Conservation (phyloP, 23 tunicate species). For the Trididemnum nubilum region DNA sequence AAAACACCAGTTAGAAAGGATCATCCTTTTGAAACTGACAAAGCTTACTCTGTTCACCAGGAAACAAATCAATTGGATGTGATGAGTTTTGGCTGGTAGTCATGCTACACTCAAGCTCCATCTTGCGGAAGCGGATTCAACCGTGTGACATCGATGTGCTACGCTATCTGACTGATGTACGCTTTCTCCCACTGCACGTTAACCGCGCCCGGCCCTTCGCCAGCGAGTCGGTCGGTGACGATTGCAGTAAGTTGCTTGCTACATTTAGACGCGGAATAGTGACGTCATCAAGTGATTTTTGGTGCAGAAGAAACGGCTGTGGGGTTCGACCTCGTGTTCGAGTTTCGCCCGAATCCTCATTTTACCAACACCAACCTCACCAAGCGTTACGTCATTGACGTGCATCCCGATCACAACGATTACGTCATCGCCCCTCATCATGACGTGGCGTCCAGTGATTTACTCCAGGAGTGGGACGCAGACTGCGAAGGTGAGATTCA, state of each 20-base stretch:
- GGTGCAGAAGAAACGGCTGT: background rate
- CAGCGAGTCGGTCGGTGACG: background rate
- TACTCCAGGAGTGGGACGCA: constrained; percentile 31
- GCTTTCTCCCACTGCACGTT: background rate
- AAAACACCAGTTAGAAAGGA: too few species aligned
- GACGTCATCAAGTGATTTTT: constrained; percentile 3
- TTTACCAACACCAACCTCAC: constrained; percentile 35
- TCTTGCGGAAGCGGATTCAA: constrained; percentile 31
- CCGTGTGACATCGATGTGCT: constrained; percentile 29
- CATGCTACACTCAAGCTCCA: constrained; percentile 32
- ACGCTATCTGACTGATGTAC: constrained; percentile 34
- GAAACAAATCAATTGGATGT: too few species aligned
- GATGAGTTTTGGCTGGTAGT: constrained; percentile 42
- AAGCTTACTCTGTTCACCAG: too few species aligned
- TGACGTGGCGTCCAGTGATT: background rate
- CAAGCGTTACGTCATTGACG: constrained; percentile 72
- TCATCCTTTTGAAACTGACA: too few species aligned
- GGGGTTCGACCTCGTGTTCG: constrained; percentile 57
- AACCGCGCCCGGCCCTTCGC: background rate
- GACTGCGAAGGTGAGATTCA: constrained; percentile 35
- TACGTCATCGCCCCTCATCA: constrained; percentile 29
- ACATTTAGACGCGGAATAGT: too few species aligned
- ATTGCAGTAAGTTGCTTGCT: background rate
- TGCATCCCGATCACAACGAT: constrained; percentile 44
- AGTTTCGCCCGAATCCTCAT: constrained; percentile 58